Percentiles rank a stretch among this genome's conserved stretches.
Conservation (phyloP, 2,888 invertebrate genomes). For the Physocephala rufipes region DNA sequence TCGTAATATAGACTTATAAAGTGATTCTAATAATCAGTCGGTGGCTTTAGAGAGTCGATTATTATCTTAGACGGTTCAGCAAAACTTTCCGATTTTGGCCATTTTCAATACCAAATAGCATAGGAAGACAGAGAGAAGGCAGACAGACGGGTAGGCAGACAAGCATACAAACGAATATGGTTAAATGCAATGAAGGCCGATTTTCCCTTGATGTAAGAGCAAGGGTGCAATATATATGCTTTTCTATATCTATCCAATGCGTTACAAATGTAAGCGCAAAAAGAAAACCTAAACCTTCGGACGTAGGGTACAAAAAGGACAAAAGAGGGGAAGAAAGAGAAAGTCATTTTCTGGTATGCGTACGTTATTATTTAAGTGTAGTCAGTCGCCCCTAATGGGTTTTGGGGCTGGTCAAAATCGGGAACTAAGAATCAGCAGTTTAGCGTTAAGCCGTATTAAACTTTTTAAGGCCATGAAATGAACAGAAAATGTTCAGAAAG, state of each 20-base stretch:
- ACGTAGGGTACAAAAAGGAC: neutral
- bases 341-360: neutral
- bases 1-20: too few relatives aligned
- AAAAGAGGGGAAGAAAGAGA: neutral
- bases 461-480: conserved; percentile 24
- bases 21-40: too few relatives aligned
- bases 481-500: neutral
- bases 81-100: too few relatives aligned
- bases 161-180: neutral
- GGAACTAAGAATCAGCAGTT: neutral
- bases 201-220: too few relatives aligned
- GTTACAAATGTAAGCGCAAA: too few relatives aligned
- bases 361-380: neutral
- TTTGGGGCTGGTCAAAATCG: neutral
- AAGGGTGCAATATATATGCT: too few relatives aligned
- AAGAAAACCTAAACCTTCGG: neutral
- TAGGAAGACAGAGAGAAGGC: too few relatives aligned
- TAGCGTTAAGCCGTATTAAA: conserved; percentile 24
- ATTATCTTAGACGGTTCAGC: too few relatives aligned
- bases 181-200: too few relatives aligned
- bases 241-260: too few relatives aligned
- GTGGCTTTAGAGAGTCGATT: too few relatives aligned
- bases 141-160: neutral
- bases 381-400: neutral
- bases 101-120: too few relatives aligned